phyloP scores from a whole-genome alignment of 1,140 invertebrate species.

The Atta cephalotes region DNA sequence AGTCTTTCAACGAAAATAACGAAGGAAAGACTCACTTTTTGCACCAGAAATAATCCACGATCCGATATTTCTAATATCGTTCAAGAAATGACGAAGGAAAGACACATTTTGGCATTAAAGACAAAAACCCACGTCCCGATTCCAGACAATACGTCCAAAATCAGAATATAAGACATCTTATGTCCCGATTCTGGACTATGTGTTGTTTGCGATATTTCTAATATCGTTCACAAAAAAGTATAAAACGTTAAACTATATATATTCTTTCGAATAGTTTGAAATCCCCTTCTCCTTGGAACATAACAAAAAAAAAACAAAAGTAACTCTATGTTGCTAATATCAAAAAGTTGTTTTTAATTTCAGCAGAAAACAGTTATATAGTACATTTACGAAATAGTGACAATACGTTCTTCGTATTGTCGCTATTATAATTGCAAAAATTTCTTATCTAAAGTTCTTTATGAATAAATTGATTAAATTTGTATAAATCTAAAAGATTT shows the following conservation, averaged over 20 bases:
- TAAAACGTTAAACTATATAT: neutral
- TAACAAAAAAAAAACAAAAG: neutral
- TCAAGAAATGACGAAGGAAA: neutral
- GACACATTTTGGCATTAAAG: neutral
- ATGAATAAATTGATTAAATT: neutral
- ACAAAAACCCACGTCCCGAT: neutral
- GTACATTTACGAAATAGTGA: neutral
- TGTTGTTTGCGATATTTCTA: neutral
- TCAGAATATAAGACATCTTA: no score
- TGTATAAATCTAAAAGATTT: neutral
- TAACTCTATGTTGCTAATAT: neutral
- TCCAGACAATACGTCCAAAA: no score
- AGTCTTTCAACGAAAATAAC: neutral
- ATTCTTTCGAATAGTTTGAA: conserved; percentile 31
- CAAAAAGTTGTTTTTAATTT: neutral
- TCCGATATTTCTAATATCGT: neutral
- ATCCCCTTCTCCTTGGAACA: conserved; percentile 19
- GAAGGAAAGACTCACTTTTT: neutral
- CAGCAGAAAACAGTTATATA: neutral
- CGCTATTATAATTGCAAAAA: neutral
- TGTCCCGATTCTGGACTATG: no score
- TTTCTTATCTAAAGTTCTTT: neutral
- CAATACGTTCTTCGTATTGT: neutral
- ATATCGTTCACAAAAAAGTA: neutral
- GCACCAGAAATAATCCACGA: neutral